These are phyloP conservation scores for Coturnix japonica DNA, from an alignment of 2,113 vertebrate species.

Conservation along the genomic window DNA sequence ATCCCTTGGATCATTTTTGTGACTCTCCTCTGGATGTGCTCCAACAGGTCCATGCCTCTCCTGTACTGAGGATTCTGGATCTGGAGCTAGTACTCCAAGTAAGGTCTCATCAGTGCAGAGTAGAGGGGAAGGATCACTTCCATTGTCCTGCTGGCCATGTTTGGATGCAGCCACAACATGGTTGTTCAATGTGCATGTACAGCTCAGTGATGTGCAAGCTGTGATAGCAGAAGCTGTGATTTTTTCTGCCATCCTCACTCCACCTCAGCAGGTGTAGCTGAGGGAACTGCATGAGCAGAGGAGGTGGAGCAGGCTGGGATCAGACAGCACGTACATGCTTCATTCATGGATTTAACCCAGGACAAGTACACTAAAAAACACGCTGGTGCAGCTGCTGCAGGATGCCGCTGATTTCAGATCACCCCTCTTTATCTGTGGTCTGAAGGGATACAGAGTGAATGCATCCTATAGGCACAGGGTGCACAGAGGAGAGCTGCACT, in stretches of 20 bases:
- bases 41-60: no score
- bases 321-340: rapidly evolving
- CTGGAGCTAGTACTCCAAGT: no score
- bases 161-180: no score
- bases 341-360: not conserved
- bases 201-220: not conserved
- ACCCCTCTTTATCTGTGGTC: not conserved
- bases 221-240: rapidly evolving
- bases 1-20: no score
- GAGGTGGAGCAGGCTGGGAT: not conserved
- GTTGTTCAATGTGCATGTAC: not conserved
- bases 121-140: no score
- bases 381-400: not conserved
- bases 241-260: not conserved
- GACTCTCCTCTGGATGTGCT: no score
- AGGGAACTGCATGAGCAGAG: not conserved
- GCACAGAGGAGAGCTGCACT: not conserved
- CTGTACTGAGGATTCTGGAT: no score
- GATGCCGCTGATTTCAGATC: not conserved
- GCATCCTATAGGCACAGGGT: not conserved
- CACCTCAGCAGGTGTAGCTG: rapidly evolving
- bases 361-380: rapidly evolving
- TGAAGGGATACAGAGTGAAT: not conserved
- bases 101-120: no score
- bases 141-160: no score